Percentiles rank a stretch among this genome's conserved stretches.
These are phyloP conservation scores for Kryptolebias marmoratus DNA, from an alignment of 2,113 vertebrate species.

Conservation along the genomic window DNA sequence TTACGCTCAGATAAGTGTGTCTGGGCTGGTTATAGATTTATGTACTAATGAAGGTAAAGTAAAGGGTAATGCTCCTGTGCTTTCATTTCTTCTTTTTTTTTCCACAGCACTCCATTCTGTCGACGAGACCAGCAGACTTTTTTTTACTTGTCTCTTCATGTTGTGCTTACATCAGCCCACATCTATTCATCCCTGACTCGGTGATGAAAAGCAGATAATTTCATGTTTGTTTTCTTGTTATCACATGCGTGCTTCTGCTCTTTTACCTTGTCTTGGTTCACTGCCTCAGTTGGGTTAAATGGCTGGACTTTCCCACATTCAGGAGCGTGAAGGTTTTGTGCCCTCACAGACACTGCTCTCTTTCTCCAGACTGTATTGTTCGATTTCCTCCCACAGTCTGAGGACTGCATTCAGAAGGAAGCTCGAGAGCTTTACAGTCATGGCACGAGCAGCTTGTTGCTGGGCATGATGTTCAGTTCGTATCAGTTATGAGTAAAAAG, in stretches of 20 bases:
- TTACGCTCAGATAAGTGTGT: not conserved
- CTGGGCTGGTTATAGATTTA: constrained; percentile 3
- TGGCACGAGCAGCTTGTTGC: constrained; percentile 65
- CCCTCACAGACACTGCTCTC: constrained; percentile 42
- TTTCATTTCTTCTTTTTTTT: not conserved
- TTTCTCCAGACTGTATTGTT: constrained; percentile 61
- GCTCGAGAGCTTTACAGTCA: constrained; percentile 70
- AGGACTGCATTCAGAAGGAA: constrained; percentile 66
- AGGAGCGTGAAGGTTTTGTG: constrained; percentile 46
- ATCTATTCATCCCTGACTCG: constrained; percentile 14
- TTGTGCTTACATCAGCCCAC: not conserved
- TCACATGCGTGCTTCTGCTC: not conserved
- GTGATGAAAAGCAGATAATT: constrained; percentile 42
- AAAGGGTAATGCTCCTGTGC: not conserved
- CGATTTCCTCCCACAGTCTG: constrained; percentile 63
- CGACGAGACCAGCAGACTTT: constrained; percentile 1
- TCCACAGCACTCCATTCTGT: not conserved
- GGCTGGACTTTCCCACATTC: constrained; percentile 64
- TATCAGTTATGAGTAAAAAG: constrained; percentile 62
- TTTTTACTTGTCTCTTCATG: constrained; percentile 12
- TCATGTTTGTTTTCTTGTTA: constrained; percentile 49
- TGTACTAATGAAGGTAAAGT: not conserved
- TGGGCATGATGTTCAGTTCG: constrained; percentile 55
- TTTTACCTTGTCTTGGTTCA: constrained; percentile 15
- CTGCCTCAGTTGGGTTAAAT: constrained; percentile 46